Conservation (phyloP, 2,888 invertebrate species). For the Andrena chrysosceles region DNA sequence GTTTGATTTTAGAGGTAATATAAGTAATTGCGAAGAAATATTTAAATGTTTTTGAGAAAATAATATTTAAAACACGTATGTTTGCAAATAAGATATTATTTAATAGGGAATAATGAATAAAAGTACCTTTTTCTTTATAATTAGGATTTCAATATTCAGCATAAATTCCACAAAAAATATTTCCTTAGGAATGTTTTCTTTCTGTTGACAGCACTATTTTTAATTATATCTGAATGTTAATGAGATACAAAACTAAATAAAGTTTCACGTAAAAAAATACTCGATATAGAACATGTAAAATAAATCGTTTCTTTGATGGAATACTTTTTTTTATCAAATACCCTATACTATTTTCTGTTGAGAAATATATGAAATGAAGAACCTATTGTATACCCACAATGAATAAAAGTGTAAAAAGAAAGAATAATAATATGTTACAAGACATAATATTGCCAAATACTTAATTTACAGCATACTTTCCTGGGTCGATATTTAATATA, state of each 20-base stretch:
- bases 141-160: slow-evolving; percentile 12
- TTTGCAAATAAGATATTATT: slow-evolving; percentile 50
- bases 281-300: slow-evolving; percentile 37
- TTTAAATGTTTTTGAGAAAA: slow-evolving; percentile 31
- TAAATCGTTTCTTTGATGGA: slow-evolving; percentile 29
- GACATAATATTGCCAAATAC: not conserved
- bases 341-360: not conserved
- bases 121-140: slow-evolving; percentile 18
- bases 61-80: slow-evolving; percentile 40
- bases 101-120: slow-evolving; percentile 27
- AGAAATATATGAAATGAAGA: not conserved
- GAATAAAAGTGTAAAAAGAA: slow-evolving; percentile 21
- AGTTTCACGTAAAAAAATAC: slow-evolving; percentile 28
- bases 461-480: not conserved
- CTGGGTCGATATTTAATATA: no score
- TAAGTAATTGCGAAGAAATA: slow-evolving; percentile 43
- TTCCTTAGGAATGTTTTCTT: slow-evolving; percentile 25
- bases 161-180: slow-evolving; percentile 11
- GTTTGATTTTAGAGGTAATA: slow-evolving; percentile 37
- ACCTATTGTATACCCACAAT: slow-evolving; percentile 1
- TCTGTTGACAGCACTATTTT: slow-evolving; percentile 27
- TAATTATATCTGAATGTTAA: slow-evolving; percentile 40
- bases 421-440: not conserved
- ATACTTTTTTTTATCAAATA: slow-evolving; percentile 9
- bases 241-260: slow-evolving; percentile 13